Percentiles rank a stretch among this genome's conserved stretches.
phyloP scores from a whole-genome alignment of 2,113 vertebrate species.

The human (Homo sapiens) region DNA sequence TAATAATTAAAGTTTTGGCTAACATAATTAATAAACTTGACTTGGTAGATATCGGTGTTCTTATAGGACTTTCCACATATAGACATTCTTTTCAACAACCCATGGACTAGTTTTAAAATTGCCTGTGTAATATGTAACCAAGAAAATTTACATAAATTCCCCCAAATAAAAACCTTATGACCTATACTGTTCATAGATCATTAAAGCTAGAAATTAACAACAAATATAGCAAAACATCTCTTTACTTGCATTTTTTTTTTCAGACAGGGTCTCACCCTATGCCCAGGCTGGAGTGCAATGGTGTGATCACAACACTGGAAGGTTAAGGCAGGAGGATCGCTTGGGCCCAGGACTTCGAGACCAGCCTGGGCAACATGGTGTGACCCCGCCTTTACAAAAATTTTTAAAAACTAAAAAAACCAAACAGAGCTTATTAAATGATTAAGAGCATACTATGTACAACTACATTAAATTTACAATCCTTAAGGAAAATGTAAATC shows the following conservation, averaged over 20 bases:
- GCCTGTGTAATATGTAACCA: not conserved
- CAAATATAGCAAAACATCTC: not conserved
- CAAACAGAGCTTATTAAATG: not conserved
- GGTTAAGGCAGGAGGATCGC: too few species aligned
- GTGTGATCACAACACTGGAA: too few species aligned
- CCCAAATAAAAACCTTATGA: not conserved
- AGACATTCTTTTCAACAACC: not conserved
- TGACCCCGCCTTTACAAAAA: too few species aligned
- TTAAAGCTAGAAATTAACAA: not conserved
- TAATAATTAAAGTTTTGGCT: not conserved
- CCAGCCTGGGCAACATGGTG: too few species aligned
- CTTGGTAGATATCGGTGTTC: not conserved
- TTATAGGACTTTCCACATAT: not conserved
- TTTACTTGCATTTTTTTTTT: not conserved
- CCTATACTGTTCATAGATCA: not conserved
- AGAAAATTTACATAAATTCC: not conserved
- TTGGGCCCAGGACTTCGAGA: too few species aligned
- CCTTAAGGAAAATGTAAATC: not conserved
- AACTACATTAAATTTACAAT: not conserved
- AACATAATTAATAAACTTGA: not conserved
- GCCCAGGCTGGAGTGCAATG: too few species aligned
- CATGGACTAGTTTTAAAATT: not conserved
- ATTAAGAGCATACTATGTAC: not conserved
- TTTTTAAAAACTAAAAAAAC: not conserved
- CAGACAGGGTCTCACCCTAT: not conserved